A percentile compares a stretch with the other conserved stretches of the same genome.
Conservation (phyloP, 2,797 vertebrate species). For the Podarcis lilfordi region DNA sequence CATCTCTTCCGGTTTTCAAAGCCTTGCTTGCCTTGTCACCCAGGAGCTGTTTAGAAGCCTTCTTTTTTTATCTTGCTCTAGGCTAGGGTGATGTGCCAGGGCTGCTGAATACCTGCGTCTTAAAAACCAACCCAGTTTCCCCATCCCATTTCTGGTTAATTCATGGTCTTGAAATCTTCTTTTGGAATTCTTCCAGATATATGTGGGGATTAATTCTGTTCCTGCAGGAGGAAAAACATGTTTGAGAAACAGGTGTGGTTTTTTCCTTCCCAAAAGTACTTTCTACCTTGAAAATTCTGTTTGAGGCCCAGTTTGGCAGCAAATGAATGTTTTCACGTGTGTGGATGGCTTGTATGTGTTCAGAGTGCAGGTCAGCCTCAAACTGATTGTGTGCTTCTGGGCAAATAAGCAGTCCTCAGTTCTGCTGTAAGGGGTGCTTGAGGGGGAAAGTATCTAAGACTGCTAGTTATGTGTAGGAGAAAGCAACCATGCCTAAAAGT, state of each 20-base stretch:
- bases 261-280: neutral
- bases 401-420: neutral
- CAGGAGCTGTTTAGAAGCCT: neutral
- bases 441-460: neutral
- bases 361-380: neutral
- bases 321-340: neutral
- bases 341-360: neutral
- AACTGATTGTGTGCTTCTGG: neutral
- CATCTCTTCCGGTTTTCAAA: neutral
- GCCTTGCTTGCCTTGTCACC: neutral
- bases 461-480: neutral
- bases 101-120: neutral
- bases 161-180: neutral
- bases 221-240: neutral
- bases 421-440: neutral
- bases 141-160: neutral
- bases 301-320: neutral
- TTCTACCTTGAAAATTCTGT: neutral
- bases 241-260: neutral
- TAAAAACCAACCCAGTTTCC: neutral
- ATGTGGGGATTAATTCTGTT: neutral
- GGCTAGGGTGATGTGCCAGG: neutral
- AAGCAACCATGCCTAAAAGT: neutral
- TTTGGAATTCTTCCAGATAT: neutral
- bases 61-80: neutral